Percentiles rank a stretch among this genome's conserved stretches.
phyloP scores from a whole-genome alignment of 2,888 invertebrate genomes.

The Apotomis turbidana region DNA sequence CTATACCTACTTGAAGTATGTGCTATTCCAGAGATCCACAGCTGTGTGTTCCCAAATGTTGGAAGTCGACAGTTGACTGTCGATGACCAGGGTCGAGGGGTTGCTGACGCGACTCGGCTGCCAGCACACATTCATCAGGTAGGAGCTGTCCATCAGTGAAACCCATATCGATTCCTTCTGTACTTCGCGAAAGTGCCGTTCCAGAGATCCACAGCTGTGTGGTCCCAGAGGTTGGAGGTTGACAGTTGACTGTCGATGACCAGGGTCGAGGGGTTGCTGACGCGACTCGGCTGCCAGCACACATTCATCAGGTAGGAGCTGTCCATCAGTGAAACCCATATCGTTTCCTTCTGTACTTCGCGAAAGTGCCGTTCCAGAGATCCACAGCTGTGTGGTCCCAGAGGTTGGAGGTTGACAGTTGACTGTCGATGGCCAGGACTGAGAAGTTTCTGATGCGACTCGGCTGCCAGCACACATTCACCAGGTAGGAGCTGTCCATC shows the following conservation, averaged over 20 bases:
- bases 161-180: slow-evolving; percentile 57
- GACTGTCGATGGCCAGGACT: slow-evolving; percentile 67
- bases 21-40: background rate
- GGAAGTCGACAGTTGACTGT: slow-evolving; percentile 59
- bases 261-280: no score
- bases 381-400: slow-evolving; percentile 64
- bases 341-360: slow-evolving; percentile 62
- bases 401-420: slow-evolving; percentile 63
- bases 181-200: slow-evolving; percentile 71
- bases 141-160: slow-evolving; percentile 42
- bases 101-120: slow-evolving; percentile 65
- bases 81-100: slow-evolving; percentile 70
- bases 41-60: slow-evolving; percentile 57
- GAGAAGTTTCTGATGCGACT: slow-evolving; percentile 65
- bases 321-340: slow-evolving; percentile 47
- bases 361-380: slow-evolving; percentile 74
- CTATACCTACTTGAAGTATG: no score
- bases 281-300: slow-evolving; percentile 69
- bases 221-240: slow-evolving; percentile 69
- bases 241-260: slow-evolving; percentile 63
- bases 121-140: slow-evolving; percentile 55
- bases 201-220: slow-evolving; percentile 65
- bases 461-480: slow-evolving; percentile 61
- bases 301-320: slow-evolving; percentile 19
- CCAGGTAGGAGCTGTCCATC: background rate